Base-by-base conservation (phyloP, 2,113 vertebrate species). In the Athene noctua region DNA sequence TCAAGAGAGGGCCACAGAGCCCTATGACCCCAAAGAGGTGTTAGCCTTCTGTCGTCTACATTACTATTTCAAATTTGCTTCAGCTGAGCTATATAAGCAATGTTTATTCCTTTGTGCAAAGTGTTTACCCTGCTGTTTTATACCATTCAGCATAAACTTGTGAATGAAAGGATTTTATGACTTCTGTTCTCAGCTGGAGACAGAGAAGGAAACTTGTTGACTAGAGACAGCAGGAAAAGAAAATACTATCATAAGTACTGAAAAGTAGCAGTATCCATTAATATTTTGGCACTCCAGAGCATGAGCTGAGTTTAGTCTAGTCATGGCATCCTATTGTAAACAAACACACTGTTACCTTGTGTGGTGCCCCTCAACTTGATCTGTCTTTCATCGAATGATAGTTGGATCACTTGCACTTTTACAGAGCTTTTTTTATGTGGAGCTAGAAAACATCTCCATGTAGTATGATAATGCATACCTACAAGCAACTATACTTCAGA, bases 311-410 rank as follows among this genome's bases (percentile, higher is more conserved):
- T 78, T 95, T 80, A 88, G 47, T 52, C 71, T 63, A 63, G 82
- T 83, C 55, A 46, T 81, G 86, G 49, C 72, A 93, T 73, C 44
- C 42, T 57, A 44, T 57, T 89, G 92, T 94, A 96, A 96, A 94
- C 92, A 95, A 96, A 96, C 70, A 68, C 11, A 42, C n/a, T 66
- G 13, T 96, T 96, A 46, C 77, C 47, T 84, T 94, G 80, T 92
- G 87, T 84, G 86, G 80, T 92, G 86, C 34, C 72, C 34, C 67
- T 86, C 55, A 83, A 83, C 67, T 93, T 86, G 61, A 74, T 86
- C 74, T 59, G 32, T 10, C 61, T 93, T 78, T 67, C 72, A 51
- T 83, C 13, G 0, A 70, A 26, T 13, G 11, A 27, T 86, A 47
- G 59, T 59, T 82, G 77, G 65, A 81, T 81, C 13, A 2, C 86